Conservation (phyloP, 2,888 invertebrate genomes). For the Acleris sparsana region DNA sequence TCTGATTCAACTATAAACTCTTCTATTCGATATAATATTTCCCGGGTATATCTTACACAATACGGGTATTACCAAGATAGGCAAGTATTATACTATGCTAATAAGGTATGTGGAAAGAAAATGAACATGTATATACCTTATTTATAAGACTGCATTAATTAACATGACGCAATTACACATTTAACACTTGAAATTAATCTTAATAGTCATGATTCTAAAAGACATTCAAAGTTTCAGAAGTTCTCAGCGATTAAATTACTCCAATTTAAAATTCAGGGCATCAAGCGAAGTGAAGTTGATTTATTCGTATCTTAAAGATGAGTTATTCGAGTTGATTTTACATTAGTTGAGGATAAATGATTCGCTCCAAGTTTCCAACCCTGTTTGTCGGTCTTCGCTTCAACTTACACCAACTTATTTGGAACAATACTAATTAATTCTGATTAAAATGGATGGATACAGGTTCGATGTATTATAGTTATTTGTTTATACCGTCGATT, state of each 20-base stretch:
- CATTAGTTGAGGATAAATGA: conserved; percentile 38
- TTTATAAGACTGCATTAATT: no score
- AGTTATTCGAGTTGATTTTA: conserved; percentile 37
- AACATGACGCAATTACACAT: no score
- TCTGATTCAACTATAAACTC: no score
- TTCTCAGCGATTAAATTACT: conserved; percentile 5
- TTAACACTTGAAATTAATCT: no score
- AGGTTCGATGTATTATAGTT: background rate
- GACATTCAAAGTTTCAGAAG: background rate
- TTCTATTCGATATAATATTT: no score
- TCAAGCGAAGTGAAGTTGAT: conserved; percentile 7
- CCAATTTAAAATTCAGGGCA: conserved; percentile 19
- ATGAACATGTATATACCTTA: no score
- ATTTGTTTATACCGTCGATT: background rate
- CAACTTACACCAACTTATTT: conserved; percentile 18
- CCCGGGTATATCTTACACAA: no score
- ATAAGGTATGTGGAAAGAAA: no score
- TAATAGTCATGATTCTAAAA: no score
- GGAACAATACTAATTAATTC: conserved; percentile 20
- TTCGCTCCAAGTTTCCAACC: conserved; percentile 22
- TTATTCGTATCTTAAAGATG: conserved; percentile 28
- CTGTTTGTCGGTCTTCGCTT: conserved; percentile 22
- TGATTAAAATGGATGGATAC: conserved; percentile 6
- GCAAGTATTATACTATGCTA: no score
- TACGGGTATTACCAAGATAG: no score